Conservation (phyloP, 1,140 invertebrate species). For the Listronotus bonariensis region DNA sequence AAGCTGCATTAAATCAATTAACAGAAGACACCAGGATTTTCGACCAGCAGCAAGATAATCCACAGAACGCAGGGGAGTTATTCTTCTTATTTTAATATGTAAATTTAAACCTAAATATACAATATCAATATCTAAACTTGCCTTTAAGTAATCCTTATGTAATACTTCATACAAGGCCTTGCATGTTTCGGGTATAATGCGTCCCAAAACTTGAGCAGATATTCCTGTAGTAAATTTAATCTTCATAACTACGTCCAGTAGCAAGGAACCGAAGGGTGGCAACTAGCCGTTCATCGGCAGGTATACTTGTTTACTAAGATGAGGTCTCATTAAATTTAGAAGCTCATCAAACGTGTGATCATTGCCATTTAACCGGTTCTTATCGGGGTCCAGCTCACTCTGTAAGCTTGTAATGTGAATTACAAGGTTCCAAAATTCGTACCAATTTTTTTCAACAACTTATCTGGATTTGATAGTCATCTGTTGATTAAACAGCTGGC, state of each 20-base stretch:
- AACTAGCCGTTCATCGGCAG: neutral
- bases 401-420: no score
- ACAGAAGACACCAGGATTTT: neutral
- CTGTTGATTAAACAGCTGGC: no score
- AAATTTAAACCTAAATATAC: neutral
- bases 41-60: neutral
- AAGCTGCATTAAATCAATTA: neutral
- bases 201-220: constrained; percentile 15
- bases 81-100: neutral
- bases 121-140: neutral
- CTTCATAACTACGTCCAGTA: constrained; percentile 16
- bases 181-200: constrained; percentile 26
- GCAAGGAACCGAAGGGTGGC: no score
- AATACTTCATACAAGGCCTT: constrained; percentile 6
- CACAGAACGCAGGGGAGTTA: neutral
- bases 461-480: no score
- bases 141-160: constrained; percentile 9
- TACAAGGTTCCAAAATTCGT: no score
- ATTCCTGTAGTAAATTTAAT: constrained; percentile 27
- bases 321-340: constrained; percentile 7
- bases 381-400: no score
- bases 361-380: no score
- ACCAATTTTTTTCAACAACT: no score
- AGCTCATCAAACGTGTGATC: constrained; percentile 7
- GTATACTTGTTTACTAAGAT: constrained; percentile 3